These are phyloP conservation scores for Crotalus helleri DNA, from an alignment of 2,113 vertebrate genomes.

Conservation along the genomic window DNA sequence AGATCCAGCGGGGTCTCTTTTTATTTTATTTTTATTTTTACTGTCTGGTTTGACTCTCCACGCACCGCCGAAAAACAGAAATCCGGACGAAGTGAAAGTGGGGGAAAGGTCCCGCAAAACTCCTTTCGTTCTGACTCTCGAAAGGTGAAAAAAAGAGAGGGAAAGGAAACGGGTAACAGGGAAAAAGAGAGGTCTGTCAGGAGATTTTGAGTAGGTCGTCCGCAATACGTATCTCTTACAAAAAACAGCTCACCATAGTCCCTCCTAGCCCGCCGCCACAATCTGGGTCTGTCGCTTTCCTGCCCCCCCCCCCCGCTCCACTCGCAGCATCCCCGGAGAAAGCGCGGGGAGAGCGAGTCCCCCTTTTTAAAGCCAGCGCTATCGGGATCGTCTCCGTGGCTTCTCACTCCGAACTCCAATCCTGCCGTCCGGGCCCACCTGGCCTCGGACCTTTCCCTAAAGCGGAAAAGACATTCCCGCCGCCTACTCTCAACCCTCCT, in stretches of 20 bases:
- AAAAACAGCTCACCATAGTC: background rate
- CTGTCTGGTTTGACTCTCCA: too few relatives aligned
- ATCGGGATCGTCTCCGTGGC: slow-evolving; percentile 9
- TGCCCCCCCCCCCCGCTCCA: background rate
- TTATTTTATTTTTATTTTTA: background rate
- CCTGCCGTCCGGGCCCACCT: background rate
- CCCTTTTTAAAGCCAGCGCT: slow-evolving; percentile 36
- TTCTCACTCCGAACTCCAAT: background rate
- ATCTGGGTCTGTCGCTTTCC: background rate
- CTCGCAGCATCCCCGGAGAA: background rate
- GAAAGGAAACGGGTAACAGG: background rate
- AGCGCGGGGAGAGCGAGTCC: slow-evolving; percentile 38
- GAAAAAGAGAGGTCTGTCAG: too few relatives aligned
- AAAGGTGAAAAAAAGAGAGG: background rate
- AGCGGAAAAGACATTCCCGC: background rate
- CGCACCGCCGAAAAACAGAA: background rate
- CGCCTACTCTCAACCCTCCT: background rate
- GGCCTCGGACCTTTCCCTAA: background rate
- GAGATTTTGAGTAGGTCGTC: background rate
- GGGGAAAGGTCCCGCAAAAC: too few relatives aligned
- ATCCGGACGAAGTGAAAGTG: background rate
- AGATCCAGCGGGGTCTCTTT: background rate
- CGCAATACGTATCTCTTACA: background rate
- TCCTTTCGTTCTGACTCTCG: background rate
- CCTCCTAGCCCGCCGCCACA: background rate